These are phyloP conservation scores for Glandiceps talaboti DNA, from an alignment of 53 echinoderm and acorn worm species.

Conservation along the genomic window DNA sequence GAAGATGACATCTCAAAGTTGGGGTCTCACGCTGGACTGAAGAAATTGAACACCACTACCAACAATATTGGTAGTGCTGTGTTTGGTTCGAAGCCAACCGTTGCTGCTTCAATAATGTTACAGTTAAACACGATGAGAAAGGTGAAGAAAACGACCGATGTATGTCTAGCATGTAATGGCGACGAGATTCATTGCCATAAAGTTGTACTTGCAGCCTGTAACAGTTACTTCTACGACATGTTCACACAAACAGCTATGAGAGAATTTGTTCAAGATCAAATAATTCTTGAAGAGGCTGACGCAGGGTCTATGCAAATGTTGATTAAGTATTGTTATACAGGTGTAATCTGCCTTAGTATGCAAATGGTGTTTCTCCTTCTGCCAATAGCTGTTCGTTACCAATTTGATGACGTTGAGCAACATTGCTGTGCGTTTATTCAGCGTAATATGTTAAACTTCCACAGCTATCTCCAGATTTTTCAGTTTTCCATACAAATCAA, in stretches of 20 bases:
- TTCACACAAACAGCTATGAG: not conserved
- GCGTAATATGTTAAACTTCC: not conserved
- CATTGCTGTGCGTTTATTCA: not conserved
- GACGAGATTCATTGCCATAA: not conserved
- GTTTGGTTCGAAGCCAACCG: not conserved
- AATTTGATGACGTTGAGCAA: not conserved
- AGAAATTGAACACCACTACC: too few relatives aligned
- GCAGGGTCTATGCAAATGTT: not conserved
- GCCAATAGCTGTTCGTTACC: not conserved
- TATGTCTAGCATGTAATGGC: not conserved
- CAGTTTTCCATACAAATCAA: not conserved
- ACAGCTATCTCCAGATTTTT: not conserved
- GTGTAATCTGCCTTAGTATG: not conserved
- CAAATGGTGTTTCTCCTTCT: not conserved
- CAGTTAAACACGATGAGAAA: not conserved
- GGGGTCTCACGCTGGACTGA: too few relatives aligned
- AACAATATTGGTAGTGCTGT: too few relatives aligned
- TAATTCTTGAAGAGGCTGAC: not conserved
- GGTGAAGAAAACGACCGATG: not conserved
- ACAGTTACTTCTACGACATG: not conserved
- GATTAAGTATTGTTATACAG: not conserved
- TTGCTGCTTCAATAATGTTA: not conserved
- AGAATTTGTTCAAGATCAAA: not conserved
- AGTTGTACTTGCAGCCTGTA: not conserved
- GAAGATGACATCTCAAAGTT: too few relatives aligned